phyloP scores from a whole-genome alignment of 2,888 invertebrate species.

The Drosophila siamana region DNA sequence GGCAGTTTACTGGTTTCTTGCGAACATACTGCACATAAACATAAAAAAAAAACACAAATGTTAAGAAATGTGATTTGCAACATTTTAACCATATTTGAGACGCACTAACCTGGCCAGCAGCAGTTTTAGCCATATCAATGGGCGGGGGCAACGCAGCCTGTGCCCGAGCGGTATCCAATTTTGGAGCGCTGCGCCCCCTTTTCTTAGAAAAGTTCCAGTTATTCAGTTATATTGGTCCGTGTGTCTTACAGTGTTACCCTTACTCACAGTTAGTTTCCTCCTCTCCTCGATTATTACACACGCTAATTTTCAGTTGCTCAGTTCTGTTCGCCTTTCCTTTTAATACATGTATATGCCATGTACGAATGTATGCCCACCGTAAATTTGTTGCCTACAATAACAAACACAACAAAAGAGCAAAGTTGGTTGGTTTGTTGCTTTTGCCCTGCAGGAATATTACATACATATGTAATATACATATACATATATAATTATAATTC shows the following conservation, averaged over 20 bases:
- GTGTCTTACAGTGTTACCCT: conserved; percentile 42
- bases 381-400: conserved; percentile 65
- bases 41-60: conserved; percentile 3
- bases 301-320: conserved; percentile 53
- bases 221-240: conserved; percentile 29
- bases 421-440: conserved; percentile 72
- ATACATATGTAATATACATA: conserved; percentile 25
- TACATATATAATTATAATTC: conserved; percentile 54
- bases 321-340: conserved; percentile 57
- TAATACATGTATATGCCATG: conserved; percentile 16
- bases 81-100: background rate
- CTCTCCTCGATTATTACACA: conserved; percentile 46
- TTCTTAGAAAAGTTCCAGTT: conserved; percentile 41
- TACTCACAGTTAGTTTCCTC: conserved; percentile 44
- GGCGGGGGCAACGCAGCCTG: conserved; percentile 6
- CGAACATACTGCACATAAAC: conserved; percentile 67
- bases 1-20: conserved; percentile 57
- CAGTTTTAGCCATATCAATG: conserved; percentile 72
- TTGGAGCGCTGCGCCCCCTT: conserved; percentile 23
- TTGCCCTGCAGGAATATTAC: conserved; percentile 64
- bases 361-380: conserved; percentile 31
- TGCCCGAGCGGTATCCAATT: conserved; percentile 27
- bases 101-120: conserved; percentile 76
- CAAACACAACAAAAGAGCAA: conserved; percentile 63
- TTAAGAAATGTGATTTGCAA: conserved; percentile 3